Evolutionary conservation across 2,113 vertebrate genomes (phyloP).

Genomic region (Hippocampus comes): DNA sequence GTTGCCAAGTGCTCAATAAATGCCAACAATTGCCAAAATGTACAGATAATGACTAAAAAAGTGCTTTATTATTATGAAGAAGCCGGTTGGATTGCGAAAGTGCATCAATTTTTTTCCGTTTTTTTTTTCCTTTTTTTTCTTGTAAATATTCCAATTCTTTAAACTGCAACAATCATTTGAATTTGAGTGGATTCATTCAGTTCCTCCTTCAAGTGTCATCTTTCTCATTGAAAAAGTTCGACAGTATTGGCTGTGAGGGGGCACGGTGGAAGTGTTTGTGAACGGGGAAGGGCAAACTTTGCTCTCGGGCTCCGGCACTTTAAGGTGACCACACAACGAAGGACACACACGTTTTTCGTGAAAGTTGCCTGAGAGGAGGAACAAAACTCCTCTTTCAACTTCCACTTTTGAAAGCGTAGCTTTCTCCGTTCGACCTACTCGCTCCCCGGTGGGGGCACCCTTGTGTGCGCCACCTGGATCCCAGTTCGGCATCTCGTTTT

Average conservation of each 20-base stretch:
- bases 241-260: not conserved
- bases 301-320: conserved; percentile 28
- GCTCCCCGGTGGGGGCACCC: conserved; percentile 20
- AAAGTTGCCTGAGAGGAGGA: conserved; percentile 20
- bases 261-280: conserved; percentile 51
- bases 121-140: not conserved
- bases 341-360: conserved; percentile 7
- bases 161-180: not conserved
- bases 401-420: not conserved
- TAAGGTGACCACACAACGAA: conserved; percentile 41
- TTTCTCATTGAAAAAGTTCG: not conserved
- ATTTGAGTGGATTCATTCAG: not conserved
- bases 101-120: too few species aligned
- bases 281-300: conserved; percentile 33
- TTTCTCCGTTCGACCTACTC: conserved; percentile 7
- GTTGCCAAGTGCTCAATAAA: too few species aligned
- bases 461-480: conserved; percentile 36
- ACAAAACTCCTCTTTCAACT: not conserved
- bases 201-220: not conserved
- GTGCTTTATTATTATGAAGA: too few species aligned
- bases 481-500: conserved; percentile 18
- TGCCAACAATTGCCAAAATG: too few species aligned
- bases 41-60: too few species aligned
- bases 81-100: too few species aligned
- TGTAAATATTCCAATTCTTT: not conserved